A percentile compares a stretch with the other conserved stretches of the same genome.
These are phyloP conservation scores for Oscheius onirici DNA, from an alignment of 2,888 invertebrate genomes.

Conservation along the genomic window DNA sequence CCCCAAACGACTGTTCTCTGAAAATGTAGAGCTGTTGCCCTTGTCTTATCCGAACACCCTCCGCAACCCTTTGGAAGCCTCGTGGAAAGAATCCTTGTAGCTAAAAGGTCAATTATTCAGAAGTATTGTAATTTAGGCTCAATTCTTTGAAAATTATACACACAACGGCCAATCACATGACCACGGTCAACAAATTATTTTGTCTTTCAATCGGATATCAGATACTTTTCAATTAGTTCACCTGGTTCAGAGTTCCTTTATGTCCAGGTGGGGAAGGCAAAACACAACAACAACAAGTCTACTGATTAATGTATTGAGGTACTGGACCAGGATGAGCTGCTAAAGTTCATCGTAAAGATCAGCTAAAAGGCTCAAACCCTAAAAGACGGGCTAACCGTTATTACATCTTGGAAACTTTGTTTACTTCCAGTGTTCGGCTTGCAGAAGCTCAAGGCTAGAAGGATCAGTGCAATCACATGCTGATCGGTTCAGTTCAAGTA, in stretches of 20 bases:
- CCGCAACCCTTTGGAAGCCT: background rate
- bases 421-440: too few species aligned
- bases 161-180: constrained; percentile 11
- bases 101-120: constrained; percentile 15
- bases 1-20: too few species aligned
- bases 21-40: too few species aligned
- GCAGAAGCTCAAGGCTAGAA: too few species aligned
- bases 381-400: too few species aligned
- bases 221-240: constrained; percentile 1
- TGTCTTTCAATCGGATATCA: background rate
- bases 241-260: constrained; percentile 4
- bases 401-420: too few species aligned
- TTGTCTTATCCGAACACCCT: background rate
- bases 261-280: constrained; percentile 6
- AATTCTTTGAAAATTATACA: constrained; percentile 21
- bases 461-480: too few species aligned
- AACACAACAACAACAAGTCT: constrained; percentile 15
- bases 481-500: too few species aligned
- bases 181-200: constrained; percentile 19
- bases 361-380: too few species aligned
- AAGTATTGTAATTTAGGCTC: constrained; percentile 3
- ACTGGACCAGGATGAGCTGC: background rate
- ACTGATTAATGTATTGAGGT: constrained; percentile 9
- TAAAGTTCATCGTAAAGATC: background rate
- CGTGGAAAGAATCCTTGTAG: background rate